Evolutionary conservation across 2,113 vertebrate genomes (phyloP).

Genomic region (Potamarius usumacintae): DNA sequence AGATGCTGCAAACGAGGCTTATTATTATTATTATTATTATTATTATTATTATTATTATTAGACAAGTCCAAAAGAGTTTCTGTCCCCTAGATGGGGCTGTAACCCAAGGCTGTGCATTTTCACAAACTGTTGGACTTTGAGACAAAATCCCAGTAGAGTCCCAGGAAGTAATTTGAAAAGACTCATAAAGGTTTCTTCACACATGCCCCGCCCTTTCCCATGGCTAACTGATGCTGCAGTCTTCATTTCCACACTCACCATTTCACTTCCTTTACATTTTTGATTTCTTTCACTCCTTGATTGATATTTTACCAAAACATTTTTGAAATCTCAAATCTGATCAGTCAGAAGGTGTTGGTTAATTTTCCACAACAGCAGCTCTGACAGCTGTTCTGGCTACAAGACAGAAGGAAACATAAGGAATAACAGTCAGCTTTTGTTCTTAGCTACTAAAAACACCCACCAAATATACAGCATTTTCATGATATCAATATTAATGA

Average conservation of each 20-base stretch:
- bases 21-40: no score
- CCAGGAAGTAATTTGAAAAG: not conserved
- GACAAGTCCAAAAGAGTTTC: not conserved
- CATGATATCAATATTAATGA: no score
- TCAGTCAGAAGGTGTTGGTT: not conserved
- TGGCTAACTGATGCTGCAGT: not conserved
- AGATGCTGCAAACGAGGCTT: no score
- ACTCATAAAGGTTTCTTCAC: no score
- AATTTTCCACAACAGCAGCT: no score
- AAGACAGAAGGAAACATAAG: not conserved
- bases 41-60: no score
- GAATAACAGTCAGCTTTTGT: not conserved
- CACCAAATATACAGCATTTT: not conserved
- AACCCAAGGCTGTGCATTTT: not conserved
- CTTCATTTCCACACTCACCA: no score
- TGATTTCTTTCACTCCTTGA: no score
- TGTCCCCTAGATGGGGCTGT: slow-evolving; percentile 23
- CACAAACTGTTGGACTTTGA: not conserved
- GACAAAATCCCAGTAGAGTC: not conserved
- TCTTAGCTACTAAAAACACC: not conserved
- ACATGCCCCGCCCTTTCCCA: not conserved
- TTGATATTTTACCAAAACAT: not conserved
- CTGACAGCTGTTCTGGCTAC: not conserved
- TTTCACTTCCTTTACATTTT: not conserved
- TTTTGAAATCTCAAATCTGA: not conserved